Base-by-base conservation (phyloP, 2,888 invertebrate species). In the Helleia helle region DNA sequence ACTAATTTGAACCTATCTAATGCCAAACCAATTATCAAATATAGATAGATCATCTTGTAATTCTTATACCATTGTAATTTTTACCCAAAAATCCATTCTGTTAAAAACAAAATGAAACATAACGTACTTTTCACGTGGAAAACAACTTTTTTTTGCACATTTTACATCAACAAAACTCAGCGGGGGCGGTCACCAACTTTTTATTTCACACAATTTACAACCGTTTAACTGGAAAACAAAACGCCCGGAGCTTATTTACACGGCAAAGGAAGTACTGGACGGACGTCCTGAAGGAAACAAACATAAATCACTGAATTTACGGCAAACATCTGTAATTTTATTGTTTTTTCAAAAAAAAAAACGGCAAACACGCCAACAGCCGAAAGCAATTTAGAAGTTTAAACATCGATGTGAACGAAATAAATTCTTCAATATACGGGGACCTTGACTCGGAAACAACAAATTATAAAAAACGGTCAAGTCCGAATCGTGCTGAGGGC, bases 301-400 rank as follows among this genome's bases (percentile, higher is more conserved):
- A 69, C 67, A 68, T 80, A 75, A 81, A 80, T 81, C 76, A 73
- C 68, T 55, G 59, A 71, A 69, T 72, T 71, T 65, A 71, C 70
- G 70, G 68, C 69, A 65, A 71, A 62, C 69, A 66, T 66, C 65
- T 67, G 62, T 70, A 72, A 69, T 62, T 58, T 65, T 67, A 68
- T 70, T 68, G 67, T 64, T 67, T 62, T 64, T 56, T 61, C 66
- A 67, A 43, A 66, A 61, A 66, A 69, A 68, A 71, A 29, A 14
- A 29, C 14, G 29, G 18, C 29, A 15, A 34, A 34, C 22, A 34
- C 18, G 22, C 30, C 49, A 57, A 63, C 59, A 54, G 52, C 59
- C 62, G 63, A 64, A 59, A 64, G 61, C 58, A 62, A 63, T 67
- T 65, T 66, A 51, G 52, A 65, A 67, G 68, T 66, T 58, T 62